Evolutionary conservation across 2,797 vertebrate species (phyloP), one percentile per base, ranked within the genome.

Genomic region (Typhlichthys eigenmanni): DNA sequence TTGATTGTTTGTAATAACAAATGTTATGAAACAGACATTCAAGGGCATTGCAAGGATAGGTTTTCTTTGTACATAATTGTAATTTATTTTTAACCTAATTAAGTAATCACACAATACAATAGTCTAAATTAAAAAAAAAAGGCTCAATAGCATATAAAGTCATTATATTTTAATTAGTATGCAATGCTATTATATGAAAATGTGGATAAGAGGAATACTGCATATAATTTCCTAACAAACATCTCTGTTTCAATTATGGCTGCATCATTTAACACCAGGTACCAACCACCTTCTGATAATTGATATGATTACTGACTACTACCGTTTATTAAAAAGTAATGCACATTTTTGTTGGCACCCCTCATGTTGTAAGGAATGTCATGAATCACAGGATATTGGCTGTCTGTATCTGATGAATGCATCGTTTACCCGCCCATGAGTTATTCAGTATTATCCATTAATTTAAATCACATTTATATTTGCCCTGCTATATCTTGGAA

Each of bases 251-350:
- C 7, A 43, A 7, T 54, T 54, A 19, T 6, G 11, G 52, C 12
- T 19, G 19, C 52, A 54, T 29, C 52, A n/a, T 54, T 54, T 54
- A 19, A 54, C 52, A 54, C 19, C 52, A 76, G 69, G 78, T 80
- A 72, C 64, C 90, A 84, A 95, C 91, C 88, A 91, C 89, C 77
- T 82, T 65, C 81, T 98, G 96, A 99, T 96, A 95, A 97, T 98
- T 96, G 96, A 95, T 94, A 93, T 94, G 94, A 96, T 94, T 95
- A 95, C 92, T 93, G 95, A 95, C 94, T 94, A 95, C 93, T 95
- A 95, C 95, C 97, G 96, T 98, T 98, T 99, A 99, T 99, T 99
- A 98, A 98, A 98, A 98, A 97, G 95, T 98, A 99, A 99, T 98
- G 98, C 97, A 94, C 97, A 95, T 96, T 98, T 98, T 96, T 96